Percentiles rank a stretch among this genome's conserved stretches.
Conservation (phyloP, 2,888 invertebrate species). For the Apodemia mormo region DNA sequence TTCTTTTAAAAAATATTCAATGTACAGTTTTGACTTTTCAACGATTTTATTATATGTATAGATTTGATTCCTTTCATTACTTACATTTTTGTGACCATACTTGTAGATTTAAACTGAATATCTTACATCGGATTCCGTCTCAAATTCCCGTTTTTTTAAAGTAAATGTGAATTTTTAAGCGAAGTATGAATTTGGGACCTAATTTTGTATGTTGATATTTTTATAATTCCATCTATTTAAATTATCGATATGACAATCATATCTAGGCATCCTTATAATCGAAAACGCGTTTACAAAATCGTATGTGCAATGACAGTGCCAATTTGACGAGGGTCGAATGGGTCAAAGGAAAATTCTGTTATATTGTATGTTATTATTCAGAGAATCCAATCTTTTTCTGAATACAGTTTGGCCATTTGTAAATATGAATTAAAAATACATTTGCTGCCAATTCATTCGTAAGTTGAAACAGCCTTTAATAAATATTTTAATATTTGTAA, state of each 20-base stretch:
- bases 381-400: slow-evolving; percentile 44
- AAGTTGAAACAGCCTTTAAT: neutral
- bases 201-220: too few relatives aligned
- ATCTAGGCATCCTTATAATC: slow-evolving; percentile 21
- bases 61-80: too few relatives aligned
- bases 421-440: slow-evolving; percentile 18
- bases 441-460: slow-evolving; percentile 6
- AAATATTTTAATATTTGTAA: slow-evolving; percentile 3
- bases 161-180: too few relatives aligned
- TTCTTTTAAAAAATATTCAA: too few relatives aligned
- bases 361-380: slow-evolving; percentile 63
- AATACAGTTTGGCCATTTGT: slow-evolving; percentile 17
- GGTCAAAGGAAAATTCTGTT: slow-evolving; percentile 65
- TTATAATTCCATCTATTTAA: too few relatives aligned
- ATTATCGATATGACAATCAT: neutral
- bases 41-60: too few relatives aligned
- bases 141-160: too few relatives aligned
- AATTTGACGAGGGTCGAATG: slow-evolving; percentile 67
- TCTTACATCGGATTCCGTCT: too few relatives aligned
- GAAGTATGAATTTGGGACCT: too few relatives aligned
- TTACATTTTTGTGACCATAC: too few relatives aligned
- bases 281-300: slow-evolving; percentile 54
- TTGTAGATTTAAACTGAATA: too few relatives aligned
- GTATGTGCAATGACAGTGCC: slow-evolving; percentile 72
- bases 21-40: too few relatives aligned